These are phyloP conservation scores for Drosophila albomicans DNA, from an alignment of 1,140 invertebrate species.

Conservation along the genomic window DNA sequence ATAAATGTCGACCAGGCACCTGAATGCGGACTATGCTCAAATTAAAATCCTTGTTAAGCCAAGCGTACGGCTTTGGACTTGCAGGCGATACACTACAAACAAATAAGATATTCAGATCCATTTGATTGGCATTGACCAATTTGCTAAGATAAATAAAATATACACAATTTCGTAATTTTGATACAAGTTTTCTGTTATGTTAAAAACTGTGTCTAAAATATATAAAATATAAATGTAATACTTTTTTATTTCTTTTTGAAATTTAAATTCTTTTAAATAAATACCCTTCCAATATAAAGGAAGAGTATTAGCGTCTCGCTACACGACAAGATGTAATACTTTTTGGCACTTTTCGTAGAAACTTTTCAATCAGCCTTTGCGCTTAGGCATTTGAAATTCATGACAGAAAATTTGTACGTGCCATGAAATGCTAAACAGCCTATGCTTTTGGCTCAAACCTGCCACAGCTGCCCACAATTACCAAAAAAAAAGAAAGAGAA, in stretches of 20 bases:
- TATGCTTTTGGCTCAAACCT: conserved; percentile 14
- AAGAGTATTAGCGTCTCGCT: conserved; percentile 21
- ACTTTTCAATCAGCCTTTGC: conserved; percentile 72
- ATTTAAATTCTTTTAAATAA: not conserved
- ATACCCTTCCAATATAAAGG: too few species aligned
- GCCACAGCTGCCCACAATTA: conserved; percentile 45
- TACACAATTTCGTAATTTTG: too few species aligned
- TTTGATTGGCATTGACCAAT: too few species aligned
- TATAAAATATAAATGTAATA: too few species aligned
- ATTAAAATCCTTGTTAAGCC: conserved; percentile 31
- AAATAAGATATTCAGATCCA: too few species aligned
- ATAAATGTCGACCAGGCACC: conserved; percentile 28
- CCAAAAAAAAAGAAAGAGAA: not conserved
- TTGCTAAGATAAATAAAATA: too few species aligned
- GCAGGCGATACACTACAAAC: conserved; percentile 11
- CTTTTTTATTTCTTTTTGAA: too few species aligned
- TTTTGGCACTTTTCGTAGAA: conserved; percentile 23
- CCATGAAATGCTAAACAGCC: conserved; percentile 75
- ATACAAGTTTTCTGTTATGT: too few species aligned
- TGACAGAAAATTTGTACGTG: conserved; percentile 78
- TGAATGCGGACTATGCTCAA: conserved; percentile 25
- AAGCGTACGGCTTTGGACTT: conserved; percentile 6
- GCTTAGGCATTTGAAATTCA: conserved; percentile 74
- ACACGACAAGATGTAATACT: not conserved
- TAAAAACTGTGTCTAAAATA: too few species aligned